Evolutionary conservation across 2,888 invertebrate species (phyloP).

Genomic region (Ischnura elegans): DNA sequence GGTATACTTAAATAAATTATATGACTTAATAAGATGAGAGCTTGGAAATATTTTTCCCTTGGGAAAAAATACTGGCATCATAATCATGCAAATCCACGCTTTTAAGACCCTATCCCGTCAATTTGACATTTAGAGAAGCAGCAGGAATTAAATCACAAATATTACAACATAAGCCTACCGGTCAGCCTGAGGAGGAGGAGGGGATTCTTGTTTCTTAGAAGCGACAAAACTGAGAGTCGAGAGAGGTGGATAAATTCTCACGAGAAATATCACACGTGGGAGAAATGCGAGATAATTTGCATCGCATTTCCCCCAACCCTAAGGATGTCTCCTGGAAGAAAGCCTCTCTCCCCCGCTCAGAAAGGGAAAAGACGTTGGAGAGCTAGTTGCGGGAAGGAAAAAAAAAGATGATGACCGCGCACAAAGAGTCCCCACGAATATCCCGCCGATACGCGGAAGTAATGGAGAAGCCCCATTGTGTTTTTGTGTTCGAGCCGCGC

Average conservation of each 20-base stretch:
- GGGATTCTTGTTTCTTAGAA: too few relatives aligned
- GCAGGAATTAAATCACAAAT: background rate
- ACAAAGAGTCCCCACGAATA: background rate
- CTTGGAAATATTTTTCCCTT: too few relatives aligned
- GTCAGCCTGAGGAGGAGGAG: background rate
- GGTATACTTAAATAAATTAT: too few relatives aligned
- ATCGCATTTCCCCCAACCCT: background rate
- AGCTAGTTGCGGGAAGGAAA: background rate
- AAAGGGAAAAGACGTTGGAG: background rate
- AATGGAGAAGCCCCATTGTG: conserved; percentile 3
- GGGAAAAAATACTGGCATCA: too few relatives aligned
- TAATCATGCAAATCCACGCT: too few relatives aligned
- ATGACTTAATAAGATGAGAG: too few relatives aligned
- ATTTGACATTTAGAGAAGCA: background rate
- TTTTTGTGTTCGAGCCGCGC: background rate
- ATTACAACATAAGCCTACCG: background rate
- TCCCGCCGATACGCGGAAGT: background rate
- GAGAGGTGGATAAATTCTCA: background rate
- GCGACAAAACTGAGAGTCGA: too few relatives aligned
- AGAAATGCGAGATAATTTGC: background rate
- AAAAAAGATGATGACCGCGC: background rate
- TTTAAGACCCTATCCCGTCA: background rate
- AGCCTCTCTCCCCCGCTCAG: background rate
- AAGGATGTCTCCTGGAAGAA: background rate
- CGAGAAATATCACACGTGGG: background rate